phyloP scores from a whole-genome alignment of 2,888 invertebrate species.

The Uropetala carovei region DNA sequence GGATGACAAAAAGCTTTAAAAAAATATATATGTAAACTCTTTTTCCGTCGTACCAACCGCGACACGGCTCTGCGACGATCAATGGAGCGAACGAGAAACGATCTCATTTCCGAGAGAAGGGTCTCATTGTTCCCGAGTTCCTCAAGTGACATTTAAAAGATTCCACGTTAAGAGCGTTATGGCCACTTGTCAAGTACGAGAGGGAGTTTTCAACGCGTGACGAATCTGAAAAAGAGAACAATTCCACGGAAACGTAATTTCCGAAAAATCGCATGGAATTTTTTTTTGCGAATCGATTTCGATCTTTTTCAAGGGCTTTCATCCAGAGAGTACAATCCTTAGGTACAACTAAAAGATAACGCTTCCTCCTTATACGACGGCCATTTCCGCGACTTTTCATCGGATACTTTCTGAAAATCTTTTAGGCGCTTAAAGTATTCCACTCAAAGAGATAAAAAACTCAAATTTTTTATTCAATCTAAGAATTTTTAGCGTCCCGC shows the following conservation, averaged over 20 bases:
- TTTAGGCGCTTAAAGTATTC: not conserved
- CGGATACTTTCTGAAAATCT: not conserved
- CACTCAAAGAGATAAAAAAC: not conserved
- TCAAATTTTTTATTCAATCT: not conserved
- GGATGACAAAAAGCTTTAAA: constrained; percentile 45
- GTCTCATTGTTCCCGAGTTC: not conserved
- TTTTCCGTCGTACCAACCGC: constrained; percentile 49
- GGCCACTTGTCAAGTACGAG: constrained; percentile 13
- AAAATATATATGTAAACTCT: no score
- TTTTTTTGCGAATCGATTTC: constrained; percentile 14
- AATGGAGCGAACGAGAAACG: constrained; percentile 27
- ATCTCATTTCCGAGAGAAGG: constrained; percentile 40
- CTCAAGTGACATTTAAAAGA: constrained; percentile 2
- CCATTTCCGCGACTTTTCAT: not conserved
- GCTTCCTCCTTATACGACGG: not conserved
- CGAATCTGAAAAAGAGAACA: not conserved
- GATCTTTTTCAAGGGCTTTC: not conserved
- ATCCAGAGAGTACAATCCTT: not conserved
- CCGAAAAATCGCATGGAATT: not conserved
- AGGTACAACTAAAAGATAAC: not conserved
- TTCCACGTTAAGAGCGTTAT: not conserved
- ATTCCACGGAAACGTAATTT: not conserved
- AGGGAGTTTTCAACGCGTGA: constrained; percentile 22
- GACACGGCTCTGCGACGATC: constrained; percentile 39
- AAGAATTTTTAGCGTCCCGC: no score